Percentiles rank a stretch among this genome's conserved stretches.
Evolutionary conservation across 2,888 invertebrate genomes (phyloP).

Genomic region (Mechanitis messenoides): DNA sequence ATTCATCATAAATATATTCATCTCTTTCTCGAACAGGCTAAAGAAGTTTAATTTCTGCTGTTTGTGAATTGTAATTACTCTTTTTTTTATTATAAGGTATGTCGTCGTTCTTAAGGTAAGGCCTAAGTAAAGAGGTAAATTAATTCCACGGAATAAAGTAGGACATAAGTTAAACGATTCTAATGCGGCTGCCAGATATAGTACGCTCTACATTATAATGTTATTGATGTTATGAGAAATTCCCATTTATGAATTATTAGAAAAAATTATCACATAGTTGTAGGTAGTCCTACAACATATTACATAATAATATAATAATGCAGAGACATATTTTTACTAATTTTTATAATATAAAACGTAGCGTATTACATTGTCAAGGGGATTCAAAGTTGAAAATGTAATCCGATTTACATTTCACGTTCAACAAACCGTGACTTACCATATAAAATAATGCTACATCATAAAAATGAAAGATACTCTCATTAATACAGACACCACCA

Average conservation of each 20-base stretch:
- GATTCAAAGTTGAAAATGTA: slow-evolving; percentile 9
- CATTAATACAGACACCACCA: background rate
- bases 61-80: no score
- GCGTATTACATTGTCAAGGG: background rate
- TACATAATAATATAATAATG: background rate
- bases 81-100: no score
- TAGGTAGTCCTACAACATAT: background rate
- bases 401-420: slow-evolving; percentile 21
- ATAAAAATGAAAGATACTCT: slow-evolving; percentile 16
- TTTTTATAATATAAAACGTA: slow-evolving; percentile 3
- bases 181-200: no score
- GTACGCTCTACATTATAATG: no score
- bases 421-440: slow-evolving; percentile 13
- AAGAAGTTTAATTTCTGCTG: no score
- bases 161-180: no score
- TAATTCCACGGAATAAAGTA: no score
- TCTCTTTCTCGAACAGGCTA: no score
- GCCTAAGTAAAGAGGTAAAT: no score
- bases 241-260: background rate
- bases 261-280: background rate
- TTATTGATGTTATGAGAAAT: no score
- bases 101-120: no score
- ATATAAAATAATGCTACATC: slow-evolving; percentile 21
- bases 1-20: no score
- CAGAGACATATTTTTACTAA: background rate